Conservation (phyloP, 2,888 invertebrate species). For the Suillia variegata region DNA sequence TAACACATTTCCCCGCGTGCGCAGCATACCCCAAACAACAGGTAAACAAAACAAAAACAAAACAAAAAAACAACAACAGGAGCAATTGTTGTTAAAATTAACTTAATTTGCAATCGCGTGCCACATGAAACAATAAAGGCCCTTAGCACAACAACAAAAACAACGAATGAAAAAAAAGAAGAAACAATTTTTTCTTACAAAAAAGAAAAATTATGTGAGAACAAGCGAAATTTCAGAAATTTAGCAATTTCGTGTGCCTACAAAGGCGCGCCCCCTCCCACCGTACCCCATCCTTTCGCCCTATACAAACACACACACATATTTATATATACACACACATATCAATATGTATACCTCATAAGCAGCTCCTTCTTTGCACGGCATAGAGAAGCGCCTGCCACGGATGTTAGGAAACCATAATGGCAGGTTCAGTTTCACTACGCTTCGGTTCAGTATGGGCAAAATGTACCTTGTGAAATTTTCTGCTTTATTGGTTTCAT, state of each 20-base stretch:
- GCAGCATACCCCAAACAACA: not conserved
- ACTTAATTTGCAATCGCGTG: constrained; percentile 41
- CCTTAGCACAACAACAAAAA: not conserved
- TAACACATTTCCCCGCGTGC: not conserved
- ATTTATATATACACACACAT: too few relatives aligned
- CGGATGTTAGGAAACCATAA: constrained; percentile 12
- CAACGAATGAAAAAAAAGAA: constrained; percentile 15
- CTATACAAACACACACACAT: too few relatives aligned
- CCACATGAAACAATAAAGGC: constrained; percentile 34
- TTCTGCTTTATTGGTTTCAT: constrained; percentile 29
- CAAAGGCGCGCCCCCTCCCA: too few relatives aligned
- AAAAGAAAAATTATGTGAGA: not conserved
- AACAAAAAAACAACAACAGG: not conserved
- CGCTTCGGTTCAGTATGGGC: too few relatives aligned
- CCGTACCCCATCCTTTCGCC: too few relatives aligned
- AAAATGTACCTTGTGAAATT: constrained; percentile 10
- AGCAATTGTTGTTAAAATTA: constrained; percentile 27
- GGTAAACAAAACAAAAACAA: constrained; percentile 8
- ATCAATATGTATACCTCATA: too few relatives aligned
- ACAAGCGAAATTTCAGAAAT: not conserved
- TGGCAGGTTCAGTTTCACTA: constrained; percentile 23
- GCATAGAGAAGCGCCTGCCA: too few relatives aligned
- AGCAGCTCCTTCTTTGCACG: too few relatives aligned
- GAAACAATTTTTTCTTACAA: constrained; percentile 5
- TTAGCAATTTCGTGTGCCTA: not conserved